Evolutionary conservation across 1,140 invertebrate species (phyloP).

Genomic region (Tetramorium parvispinum): DNA sequence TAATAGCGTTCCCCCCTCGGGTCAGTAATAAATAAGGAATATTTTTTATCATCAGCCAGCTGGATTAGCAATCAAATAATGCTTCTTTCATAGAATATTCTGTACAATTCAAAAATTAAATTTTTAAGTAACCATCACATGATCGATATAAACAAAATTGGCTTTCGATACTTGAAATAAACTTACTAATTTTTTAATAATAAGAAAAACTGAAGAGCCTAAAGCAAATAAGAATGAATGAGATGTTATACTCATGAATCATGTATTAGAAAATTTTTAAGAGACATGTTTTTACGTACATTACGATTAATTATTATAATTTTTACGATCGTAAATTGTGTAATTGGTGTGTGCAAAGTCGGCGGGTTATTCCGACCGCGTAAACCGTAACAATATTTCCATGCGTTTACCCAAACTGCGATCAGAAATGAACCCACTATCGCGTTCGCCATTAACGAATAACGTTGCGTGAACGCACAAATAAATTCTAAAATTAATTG

Average conservation of each 20-base stretch:
- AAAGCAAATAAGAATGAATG: background rate
- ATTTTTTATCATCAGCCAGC: background rate
- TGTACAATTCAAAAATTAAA: background rate
- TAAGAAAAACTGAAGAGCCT: background rate
- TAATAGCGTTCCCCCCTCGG: background rate
- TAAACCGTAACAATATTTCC: slow-evolving; percentile 17
- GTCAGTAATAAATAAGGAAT: background rate
- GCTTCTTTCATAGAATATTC: background rate
- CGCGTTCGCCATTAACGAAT: slow-evolving; percentile 18
- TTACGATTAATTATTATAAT: slow-evolving; percentile 3
- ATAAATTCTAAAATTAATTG: slow-evolving; percentile 58
- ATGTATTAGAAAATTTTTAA: background rate
- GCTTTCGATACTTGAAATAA: too few species aligned
- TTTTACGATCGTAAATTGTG: background rate
- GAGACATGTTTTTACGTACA: background rate
- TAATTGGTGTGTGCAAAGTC: slow-evolving; percentile 1
- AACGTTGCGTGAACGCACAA: slow-evolving; percentile 40
- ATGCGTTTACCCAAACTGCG: slow-evolving; percentile 14
- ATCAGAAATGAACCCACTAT: background rate
- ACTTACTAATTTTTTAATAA: background rate
- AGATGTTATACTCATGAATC: background rate
- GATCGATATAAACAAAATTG: background rate
- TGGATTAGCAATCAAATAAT: background rate
- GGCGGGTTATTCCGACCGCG: background rate
- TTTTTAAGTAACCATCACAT: background rate